A percentile compares a stretch with the other conserved stretches of the same genome.
Conservation (phyloP, 2,113 vertebrate species). For the Larimichthys crocea region DNA sequence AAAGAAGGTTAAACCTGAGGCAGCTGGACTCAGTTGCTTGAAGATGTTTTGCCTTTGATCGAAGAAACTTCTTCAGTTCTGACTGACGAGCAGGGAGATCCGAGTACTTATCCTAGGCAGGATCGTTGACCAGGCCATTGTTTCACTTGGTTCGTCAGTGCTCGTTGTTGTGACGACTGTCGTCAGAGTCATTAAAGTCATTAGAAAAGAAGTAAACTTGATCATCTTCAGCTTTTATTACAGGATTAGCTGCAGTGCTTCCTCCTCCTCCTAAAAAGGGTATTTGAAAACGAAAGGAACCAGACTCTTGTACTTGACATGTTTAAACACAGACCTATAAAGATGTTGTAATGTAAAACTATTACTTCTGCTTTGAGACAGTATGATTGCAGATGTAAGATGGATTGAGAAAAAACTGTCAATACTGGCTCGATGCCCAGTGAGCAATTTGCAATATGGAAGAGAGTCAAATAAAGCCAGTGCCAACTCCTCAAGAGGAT, state of each 20-base stretch:
- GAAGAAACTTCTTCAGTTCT: too few species aligned
- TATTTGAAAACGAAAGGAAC: neutral
- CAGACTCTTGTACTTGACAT: neutral
- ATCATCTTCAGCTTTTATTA: neutral
- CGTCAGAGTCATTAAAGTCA: too few species aligned
- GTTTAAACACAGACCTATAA: neutral
- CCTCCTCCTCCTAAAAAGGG: neutral
- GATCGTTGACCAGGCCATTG: too few species aligned
- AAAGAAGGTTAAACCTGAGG: too few species aligned
- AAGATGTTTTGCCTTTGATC: too few species aligned
- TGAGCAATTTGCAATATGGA: slow-evolving; percentile 17
- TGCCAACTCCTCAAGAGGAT: slow-evolving; percentile 39
- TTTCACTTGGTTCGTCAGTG: too few species aligned
- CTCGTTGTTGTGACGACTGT: too few species aligned
- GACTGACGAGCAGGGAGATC: too few species aligned
- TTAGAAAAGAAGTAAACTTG: neutral
- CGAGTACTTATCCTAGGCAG: too few species aligned
- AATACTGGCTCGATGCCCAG: slow-evolving; percentile 45
- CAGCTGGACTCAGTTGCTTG: too few species aligned
- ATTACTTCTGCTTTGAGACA: neutral
- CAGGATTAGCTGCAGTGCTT: neutral
- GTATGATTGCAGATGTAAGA: neutral
- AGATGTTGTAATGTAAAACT: neutral
- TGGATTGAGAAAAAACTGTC: slow-evolving; percentile 35
- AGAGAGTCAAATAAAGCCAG: neutral